Conservation (phyloP, 2,888 invertebrate genomes). For the Drosophila pseudotalamancana region DNA sequence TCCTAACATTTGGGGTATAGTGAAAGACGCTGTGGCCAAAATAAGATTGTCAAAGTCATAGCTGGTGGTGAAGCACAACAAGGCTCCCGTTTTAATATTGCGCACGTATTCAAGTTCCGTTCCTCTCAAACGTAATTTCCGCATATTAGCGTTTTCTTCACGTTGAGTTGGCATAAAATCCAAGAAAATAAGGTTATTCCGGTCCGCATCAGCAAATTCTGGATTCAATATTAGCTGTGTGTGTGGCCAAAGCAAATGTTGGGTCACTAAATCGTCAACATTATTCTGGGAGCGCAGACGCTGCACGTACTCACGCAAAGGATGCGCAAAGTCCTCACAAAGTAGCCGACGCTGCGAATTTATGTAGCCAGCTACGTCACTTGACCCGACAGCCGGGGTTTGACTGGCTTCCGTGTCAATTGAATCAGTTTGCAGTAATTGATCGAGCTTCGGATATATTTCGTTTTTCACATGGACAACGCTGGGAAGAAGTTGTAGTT, state of each 20-base stretch:
- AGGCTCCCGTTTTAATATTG: conserved; percentile 86
- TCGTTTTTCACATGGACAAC: conserved; percentile 48
- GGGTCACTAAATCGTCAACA: conserved; percentile 7
- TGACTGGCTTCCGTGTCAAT: conserved; percentile 86
- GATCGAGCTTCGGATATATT: conserved; percentile 85
- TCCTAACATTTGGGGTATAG: conserved; percentile 85
- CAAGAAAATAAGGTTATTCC: conserved; percentile 73
- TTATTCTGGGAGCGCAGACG: conserved; percentile 31
- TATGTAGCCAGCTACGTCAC: conserved; percentile 87
- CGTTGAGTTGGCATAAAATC: conserved; percentile 53
- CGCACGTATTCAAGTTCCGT: conserved; percentile 13
- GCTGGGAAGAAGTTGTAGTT: conserved; percentile 11
- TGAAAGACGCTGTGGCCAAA: conserved; percentile 88
- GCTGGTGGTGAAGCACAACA: conserved; percentile 88
- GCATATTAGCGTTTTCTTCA: not conserved
- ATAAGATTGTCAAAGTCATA: conserved; percentile 89
- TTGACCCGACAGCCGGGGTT: conserved; percentile 67
- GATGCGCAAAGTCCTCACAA: conserved; percentile 91
- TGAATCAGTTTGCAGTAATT: conserved; percentile 77
- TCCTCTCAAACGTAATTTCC: not conserved
- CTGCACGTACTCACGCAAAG: conserved; percentile 86
- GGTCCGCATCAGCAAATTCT: conserved; percentile 62
- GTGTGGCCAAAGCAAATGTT: conserved; percentile 42
- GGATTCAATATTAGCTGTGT: conserved; percentile 75
- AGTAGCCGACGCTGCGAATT: conserved; percentile 91